Evolutionary conservation across 2,888 invertebrate species (phyloP), one percentile per base, ranked within the genome.

Genomic region (Tenodera sinensis): DNA sequence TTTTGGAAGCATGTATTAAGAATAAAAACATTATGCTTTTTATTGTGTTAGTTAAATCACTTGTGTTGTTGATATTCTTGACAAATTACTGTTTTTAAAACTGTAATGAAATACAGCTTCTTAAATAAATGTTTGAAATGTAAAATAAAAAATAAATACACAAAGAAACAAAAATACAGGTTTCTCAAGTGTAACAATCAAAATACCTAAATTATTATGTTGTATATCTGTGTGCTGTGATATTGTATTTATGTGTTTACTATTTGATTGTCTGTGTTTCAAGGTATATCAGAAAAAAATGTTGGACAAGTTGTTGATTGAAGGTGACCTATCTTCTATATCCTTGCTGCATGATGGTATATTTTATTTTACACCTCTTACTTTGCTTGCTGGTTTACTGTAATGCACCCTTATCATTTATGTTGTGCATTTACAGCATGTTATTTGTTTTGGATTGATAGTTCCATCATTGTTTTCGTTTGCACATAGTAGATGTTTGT

Each of bases 241-340:
- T 71, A 71, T 71, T 71, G 54, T 71, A 71, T 71, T 71, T 15
- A 71, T 71, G 54, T 71, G 54, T 71, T 71, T 71, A 71, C 25
- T 71, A 71, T 71, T 25, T 71, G 54, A 71, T 71, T 71, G 54
- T 71, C 54, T 71, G 54, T 87, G 87, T 87, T 86, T 87, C 6
- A 87, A 87, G 87, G 87, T 83, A 87, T 87, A 28, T 27, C 87
- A 87, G 87, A 87, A 85, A 84, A 34, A 87, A 87, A 42, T 87
- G 87, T 87, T 87, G 87, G 83, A 82, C 87, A 86, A 87, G 87
- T 87, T 87, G 87, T 87, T 87, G 87, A 87, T 87, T 87, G 87
- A 87, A 87, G 87, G 87, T 87, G 87, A 87, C 87, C 87, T 87
- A 34, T 87, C 83, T 87, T 87, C 87, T 87, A 20, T n/a, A 82